These are phyloP conservation scores for Homarus americanus DNA, from an alignment of 1,140 invertebrate genomes.

Conservation along the genomic window DNA sequence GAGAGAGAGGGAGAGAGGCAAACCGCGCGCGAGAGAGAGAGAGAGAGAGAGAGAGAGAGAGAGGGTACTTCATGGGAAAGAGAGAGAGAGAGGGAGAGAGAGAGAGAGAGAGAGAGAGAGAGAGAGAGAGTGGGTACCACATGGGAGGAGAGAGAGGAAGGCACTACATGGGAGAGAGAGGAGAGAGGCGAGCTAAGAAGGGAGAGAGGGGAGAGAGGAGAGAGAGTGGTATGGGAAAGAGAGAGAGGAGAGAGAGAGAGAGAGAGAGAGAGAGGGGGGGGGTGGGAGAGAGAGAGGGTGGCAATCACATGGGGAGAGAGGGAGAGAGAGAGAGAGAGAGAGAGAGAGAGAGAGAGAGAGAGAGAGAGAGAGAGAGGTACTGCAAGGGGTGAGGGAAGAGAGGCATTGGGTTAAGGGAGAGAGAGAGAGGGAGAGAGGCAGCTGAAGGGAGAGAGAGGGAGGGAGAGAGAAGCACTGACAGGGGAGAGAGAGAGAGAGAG, in stretches of 20 bases:
- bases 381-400: neutral
- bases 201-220: neutral
- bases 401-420: too few relatives aligned
- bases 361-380: too few relatives aligned
- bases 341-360: neutral
- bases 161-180: too few relatives aligned
- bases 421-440: neutral
- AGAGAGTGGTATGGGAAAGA: too few relatives aligned
- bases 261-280: neutral
- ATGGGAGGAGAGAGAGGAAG: neutral
- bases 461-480: too few relatives aligned
- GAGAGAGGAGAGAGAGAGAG: neutral
- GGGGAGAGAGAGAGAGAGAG: too few relatives aligned
- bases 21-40: too few relatives aligned
- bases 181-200: too few relatives aligned
- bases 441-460: neutral
- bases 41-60: too few relatives aligned
- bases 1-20: constrained; percentile 11
- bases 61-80: too few relatives aligned
- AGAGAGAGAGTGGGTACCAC: neutral
- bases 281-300: too few relatives aligned
- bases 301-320: too few relatives aligned
- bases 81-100: constrained; percentile 30
- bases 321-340: neutral
- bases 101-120: constrained; percentile 37